Evolutionary conservation across 2,113 vertebrate genomes (phyloP).

Genomic region (Lontra canadensis): DNA sequence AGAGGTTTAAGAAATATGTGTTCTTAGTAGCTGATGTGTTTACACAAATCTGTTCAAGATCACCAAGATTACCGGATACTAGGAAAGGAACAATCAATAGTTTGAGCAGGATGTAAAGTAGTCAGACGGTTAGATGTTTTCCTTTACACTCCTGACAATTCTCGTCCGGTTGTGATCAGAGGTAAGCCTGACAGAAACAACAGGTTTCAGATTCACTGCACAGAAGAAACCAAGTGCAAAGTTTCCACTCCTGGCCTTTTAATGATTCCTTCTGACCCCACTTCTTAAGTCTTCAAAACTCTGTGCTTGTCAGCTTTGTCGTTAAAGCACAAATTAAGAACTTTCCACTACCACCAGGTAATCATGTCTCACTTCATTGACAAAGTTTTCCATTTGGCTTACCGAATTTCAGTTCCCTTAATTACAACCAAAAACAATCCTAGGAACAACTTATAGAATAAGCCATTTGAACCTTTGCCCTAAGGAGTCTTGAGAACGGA

Average conservation of each 20-base stretch:
- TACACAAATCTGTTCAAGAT: not conserved
- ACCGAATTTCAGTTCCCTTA: constrained; percentile 63
- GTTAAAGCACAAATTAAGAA: constrained; percentile 17
- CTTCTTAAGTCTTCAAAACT: constrained; percentile 34
- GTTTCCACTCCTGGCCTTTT: not conserved
- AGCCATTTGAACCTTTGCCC: constrained; percentile 72
- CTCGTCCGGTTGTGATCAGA: not conserved
- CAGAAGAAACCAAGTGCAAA: not conserved
- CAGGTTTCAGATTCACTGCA: constrained; percentile 4
- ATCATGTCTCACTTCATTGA: constrained; percentile 69
- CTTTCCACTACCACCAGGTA: not conserved
- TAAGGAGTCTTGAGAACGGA: constrained; percentile 67
- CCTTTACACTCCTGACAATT: not conserved
- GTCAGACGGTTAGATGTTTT: not conserved
- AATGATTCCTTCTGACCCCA: constrained; percentile 35
- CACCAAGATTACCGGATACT: not conserved
- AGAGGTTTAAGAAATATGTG: not conserved
- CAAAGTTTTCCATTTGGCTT: constrained; percentile 50
- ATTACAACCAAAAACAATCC: constrained; percentile 70
- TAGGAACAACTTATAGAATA: constrained; percentile 62
- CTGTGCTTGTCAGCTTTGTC: constrained; percentile 45
- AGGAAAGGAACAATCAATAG: not conserved
- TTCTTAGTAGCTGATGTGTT: not conserved
- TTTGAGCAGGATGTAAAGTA: not conserved
- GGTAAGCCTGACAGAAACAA: not conserved